A percentile compares a stretch with the other conserved stretches of the same genome.
Evolutionary conservation across 2,797 vertebrate species (phyloP).

Genomic region (Acipenser transmontanus): DNA sequence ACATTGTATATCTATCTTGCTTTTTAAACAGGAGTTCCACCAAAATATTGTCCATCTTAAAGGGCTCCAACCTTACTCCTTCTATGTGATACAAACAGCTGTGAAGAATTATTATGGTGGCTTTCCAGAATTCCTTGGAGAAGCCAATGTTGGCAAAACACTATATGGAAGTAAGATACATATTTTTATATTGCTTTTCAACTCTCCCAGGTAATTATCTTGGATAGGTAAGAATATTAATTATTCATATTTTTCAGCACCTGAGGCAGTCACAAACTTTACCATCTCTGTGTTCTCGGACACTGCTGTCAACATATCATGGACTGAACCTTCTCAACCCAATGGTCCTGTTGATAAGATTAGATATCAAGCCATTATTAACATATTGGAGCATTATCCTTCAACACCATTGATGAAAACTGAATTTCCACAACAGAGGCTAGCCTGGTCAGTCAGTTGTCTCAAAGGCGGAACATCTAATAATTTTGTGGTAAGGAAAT

Average conservation of each 20-base stretch:
- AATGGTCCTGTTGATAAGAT: constrained; percentile 48
- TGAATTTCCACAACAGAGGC: constrained; percentile 39
- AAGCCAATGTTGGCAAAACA: constrained; percentile 40
- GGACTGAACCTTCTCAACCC: constrained; percentile 45
- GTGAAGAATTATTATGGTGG: constrained; percentile 54
- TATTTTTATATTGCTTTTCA: constrained; percentile 30
- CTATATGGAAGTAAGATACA: constrained; percentile 40
- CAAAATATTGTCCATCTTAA: constrained; percentile 27
- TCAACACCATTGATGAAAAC: constrained; percentile 35
- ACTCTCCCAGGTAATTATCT: neutral
- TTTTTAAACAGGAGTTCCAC: constrained; percentile 47
- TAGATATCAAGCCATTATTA: constrained; percentile 49
- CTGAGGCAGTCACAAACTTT: constrained; percentile 37
- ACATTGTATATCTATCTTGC: no score
- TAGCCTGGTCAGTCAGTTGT: constrained; percentile 35
- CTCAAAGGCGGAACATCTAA: constrained; percentile 37
- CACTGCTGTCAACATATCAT: constrained; percentile 36
- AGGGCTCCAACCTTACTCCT: constrained; percentile 50
- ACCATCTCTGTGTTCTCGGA: constrained; percentile 42
- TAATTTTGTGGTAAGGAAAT: constrained; percentile 43
- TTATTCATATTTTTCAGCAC: constrained; percentile 47
- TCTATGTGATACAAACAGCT: constrained; percentile 40
- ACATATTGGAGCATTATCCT: constrained; percentile 34
- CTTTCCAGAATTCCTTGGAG: constrained; percentile 26
- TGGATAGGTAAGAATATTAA: neutral